Percentiles rank a stretch among this genome's conserved stretches.
Evolutionary conservation across 2,888 invertebrate genomes (phyloP).

Genomic region (Opisthograptis luteolata): DNA sequence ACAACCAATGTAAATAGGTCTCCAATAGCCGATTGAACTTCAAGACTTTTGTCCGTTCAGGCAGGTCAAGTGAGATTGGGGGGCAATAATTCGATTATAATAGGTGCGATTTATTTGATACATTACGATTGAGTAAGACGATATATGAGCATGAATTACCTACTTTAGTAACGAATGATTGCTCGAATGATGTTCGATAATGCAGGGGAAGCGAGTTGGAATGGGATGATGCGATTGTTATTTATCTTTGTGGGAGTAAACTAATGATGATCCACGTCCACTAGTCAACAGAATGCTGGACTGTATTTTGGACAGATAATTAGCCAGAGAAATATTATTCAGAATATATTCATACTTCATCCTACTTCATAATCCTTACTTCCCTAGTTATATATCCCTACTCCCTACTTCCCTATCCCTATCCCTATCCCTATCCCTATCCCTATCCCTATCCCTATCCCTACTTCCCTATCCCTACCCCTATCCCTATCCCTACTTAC

Average conservation of each 20-base stretch:
- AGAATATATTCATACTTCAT: no score
- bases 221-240: conserved; percentile 24
- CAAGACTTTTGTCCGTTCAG: background rate
- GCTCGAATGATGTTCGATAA: conserved; percentile 64
- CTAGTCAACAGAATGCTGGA: no score
- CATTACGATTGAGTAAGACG: conserved; percentile 53
- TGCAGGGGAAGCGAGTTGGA: conserved; percentile 29
- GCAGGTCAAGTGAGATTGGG: conserved; percentile 45
- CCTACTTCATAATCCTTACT: no score
- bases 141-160: conserved; percentile 61
- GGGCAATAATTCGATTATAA: conserved; percentile 74
- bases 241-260: conserved; percentile 20
- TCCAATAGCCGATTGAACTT: conserved; percentile 33
- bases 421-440: no score
- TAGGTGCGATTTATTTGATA: conserved; percentile 61
- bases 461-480: no score
- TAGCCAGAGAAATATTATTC: no score
- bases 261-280: no score
- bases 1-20: conserved; percentile 45
- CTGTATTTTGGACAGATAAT: no score
- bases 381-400: no score
- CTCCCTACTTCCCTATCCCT: no score
- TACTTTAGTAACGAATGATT: conserved; percentile 72
- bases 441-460: no score
- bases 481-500: no score